phyloP scores from a whole-genome alignment of 1,140 invertebrate genomes.

The Zelostemma sp. region DNA sequence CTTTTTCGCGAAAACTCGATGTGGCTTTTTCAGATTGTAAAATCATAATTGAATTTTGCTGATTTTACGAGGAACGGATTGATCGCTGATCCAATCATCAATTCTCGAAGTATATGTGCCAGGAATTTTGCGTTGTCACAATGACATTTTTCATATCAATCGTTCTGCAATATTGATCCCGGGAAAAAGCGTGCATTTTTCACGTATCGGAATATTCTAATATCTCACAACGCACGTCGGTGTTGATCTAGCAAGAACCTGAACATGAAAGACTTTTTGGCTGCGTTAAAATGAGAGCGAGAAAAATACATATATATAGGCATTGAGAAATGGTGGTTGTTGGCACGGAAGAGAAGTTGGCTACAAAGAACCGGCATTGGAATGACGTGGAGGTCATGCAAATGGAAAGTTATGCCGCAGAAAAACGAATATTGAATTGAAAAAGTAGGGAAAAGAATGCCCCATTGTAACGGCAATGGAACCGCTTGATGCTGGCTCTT shows the following conservation, averaged over 20 bases:
- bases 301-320: conserved; percentile 34
- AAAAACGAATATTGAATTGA: conserved; percentile 70
- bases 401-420: conserved; percentile 68
- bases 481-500: conserved; percentile 59
- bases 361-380: conserved; percentile 40
- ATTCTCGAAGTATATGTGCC: conserved; percentile 11
- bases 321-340: conserved; percentile 29
- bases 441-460: conserved; percentile 40
- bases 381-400: conserved; percentile 57
- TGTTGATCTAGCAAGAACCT: conserved; percentile 36
- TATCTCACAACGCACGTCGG: conserved; percentile 58
- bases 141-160: conserved; percentile 47
- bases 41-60: no score
- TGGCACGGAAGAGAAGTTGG: conserved; percentile 40
- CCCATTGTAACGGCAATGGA: conserved; percentile 42
- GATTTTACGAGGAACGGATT: no score
- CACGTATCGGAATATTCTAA: conserved; percentile 58
- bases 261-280: conserved; percentile 37
- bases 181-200: conserved; percentile 14
- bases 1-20: no score
- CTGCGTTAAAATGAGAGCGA: conserved; percentile 36
- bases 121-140: conserved; percentile 38
- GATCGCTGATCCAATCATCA: conserved; percentile 23
- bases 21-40: no score
- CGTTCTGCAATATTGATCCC: conserved; percentile 35